Conservation (phyloP, 2,113 vertebrate species). For the Coptodon bakossiorum region DNA sequence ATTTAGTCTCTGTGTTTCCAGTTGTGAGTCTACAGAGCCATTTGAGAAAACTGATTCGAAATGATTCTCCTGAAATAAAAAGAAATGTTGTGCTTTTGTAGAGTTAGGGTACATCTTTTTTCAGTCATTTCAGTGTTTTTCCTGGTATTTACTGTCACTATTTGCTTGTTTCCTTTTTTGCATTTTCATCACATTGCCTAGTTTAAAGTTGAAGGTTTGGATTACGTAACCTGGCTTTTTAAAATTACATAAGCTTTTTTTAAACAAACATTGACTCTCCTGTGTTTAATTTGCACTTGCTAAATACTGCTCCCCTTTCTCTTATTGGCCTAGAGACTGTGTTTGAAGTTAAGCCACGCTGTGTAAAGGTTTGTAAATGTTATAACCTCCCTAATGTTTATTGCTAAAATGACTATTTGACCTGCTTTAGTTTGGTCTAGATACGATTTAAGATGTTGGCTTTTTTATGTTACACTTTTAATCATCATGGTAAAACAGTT, state of each 20-base stretch:
- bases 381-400: not conserved
- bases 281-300: not conserved
- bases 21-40: not conserved
- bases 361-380: not conserved
- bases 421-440: not conserved
- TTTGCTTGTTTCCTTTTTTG: not conserved
- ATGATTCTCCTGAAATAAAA: not conserved
- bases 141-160: not conserved
- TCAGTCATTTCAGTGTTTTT: not conserved
- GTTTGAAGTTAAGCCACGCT: not conserved
- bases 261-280: not conserved
- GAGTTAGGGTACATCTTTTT: not conserved
- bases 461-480: not conserved
- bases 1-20: rapidly evolving
- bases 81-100: not conserved
- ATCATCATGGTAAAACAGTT: not conserved
- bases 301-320: not conserved
- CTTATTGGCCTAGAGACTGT: not conserved
- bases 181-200: not conserved
- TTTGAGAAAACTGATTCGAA: not conserved
- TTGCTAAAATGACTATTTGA: not conserved
- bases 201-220: slow-evolving; percentile 1
- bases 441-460: not conserved
- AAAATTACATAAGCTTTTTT: not conserved
- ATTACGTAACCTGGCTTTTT: not conserved